Percentiles rank a stretch among this genome's conserved stretches.
phyloP scores from a whole-genome alignment of 2,888 invertebrate species.

The Tillus elongatus region DNA sequence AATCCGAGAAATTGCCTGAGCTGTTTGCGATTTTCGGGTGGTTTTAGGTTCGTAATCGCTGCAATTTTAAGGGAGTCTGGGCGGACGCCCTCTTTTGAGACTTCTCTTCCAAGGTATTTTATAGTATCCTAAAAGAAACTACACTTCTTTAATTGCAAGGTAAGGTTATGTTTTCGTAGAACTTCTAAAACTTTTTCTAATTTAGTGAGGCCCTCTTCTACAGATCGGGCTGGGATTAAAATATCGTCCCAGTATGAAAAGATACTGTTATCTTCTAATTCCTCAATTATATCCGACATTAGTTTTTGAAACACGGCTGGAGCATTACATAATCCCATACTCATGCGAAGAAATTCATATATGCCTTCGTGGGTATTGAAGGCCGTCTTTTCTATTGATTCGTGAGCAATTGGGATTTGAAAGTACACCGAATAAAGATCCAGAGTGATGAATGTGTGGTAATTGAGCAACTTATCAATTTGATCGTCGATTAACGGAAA shows the following conservation, averaged over 20 bases:
- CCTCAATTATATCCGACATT: not conserved
- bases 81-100: too few relatives aligned
- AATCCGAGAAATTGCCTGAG: too few relatives aligned
- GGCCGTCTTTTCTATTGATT: not conserved
- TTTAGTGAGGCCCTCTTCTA: too few relatives aligned
- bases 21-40: too few relatives aligned
- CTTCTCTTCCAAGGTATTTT: too few relatives aligned
- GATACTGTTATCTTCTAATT: not conserved
- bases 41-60: too few relatives aligned
- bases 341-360: constrained; percentile 1
- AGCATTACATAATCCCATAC: constrained; percentile 4
- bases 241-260: constrained; percentile 3
- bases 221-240: not conserved
- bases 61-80: too few relatives aligned
- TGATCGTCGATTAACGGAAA: constrained; percentile 4
- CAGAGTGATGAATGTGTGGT: constrained; percentile 7
- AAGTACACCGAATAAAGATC: constrained; percentile 14
- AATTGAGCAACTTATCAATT: not conserved
- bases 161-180: too few relatives aligned
- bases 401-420: constrained; percentile 11
- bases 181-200: too few relatives aligned
- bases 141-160: too few relatives aligned
- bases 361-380: not conserved
- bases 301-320: constrained; percentile 9
- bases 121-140: too few relatives aligned